Evolutionary conservation across 2,113 vertebrate genomes (phyloP).

Genomic region (Cacatua alba): DNA sequence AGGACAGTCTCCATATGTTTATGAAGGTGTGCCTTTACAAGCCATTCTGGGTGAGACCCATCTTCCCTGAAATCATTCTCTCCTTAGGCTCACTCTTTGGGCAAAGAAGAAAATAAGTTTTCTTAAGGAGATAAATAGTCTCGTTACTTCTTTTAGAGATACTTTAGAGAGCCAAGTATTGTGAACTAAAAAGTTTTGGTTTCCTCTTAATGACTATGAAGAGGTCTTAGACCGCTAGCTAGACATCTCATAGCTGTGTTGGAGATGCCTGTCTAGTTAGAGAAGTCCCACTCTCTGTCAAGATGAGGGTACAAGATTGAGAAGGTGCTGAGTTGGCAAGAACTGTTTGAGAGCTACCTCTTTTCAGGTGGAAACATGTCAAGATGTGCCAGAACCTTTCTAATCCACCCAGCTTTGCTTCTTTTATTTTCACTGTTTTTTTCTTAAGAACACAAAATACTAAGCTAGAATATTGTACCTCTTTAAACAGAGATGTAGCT

Average conservation of each 20-base stretch:
- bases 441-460: not conserved
- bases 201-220: not conserved
- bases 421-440: not conserved
- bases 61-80: not conserved
- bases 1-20: not conserved
- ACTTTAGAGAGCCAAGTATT: not conserved
- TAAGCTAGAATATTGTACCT: not conserved
- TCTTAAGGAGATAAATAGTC: not conserved
- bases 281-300: not conserved
- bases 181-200: not conserved
- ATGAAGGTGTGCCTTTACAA: not conserved
- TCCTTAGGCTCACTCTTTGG: not conserved
- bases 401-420: not conserved
- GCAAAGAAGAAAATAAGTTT: not conserved
- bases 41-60: not conserved
- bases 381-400: not conserved
- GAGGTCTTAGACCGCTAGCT: not conserved
- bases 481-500: not conserved
- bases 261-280: not conserved
- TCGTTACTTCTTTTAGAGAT: not conserved
- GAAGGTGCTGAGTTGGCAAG: not conserved
- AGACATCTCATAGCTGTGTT: not conserved
- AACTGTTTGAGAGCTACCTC: not conserved
- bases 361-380: not conserved
- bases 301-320: not conserved